Conservation (phyloP, 2,888 invertebrate species). For the Palloptera scutellata region DNA sequence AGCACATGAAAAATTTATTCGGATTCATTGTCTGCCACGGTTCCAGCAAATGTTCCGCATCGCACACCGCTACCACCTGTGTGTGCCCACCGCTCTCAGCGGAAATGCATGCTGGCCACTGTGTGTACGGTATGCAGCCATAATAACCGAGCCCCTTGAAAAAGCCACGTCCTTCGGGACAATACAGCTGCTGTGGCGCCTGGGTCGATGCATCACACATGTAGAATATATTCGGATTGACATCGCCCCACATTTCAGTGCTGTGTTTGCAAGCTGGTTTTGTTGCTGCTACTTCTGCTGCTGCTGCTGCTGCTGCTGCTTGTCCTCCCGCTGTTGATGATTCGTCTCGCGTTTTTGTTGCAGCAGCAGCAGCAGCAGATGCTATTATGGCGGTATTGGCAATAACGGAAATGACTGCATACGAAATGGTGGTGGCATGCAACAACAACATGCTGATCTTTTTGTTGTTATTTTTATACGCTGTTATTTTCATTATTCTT, state of each 20-base stretch:
- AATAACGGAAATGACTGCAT: constrained; percentile 25
- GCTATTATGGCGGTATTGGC: constrained; percentile 24
- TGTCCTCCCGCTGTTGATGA: constrained; percentile 21
- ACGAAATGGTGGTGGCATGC: too few relatives aligned
- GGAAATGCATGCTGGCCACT: constrained; percentile 54
- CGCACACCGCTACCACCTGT: constrained; percentile 34
- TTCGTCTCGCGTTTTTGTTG: background rate
- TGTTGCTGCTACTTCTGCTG: constrained; percentile 31
- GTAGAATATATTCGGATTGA: constrained; percentile 55
- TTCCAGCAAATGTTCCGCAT: constrained; percentile 44
- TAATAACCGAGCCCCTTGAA: constrained; percentile 51
- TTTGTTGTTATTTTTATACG: constrained; percentile 16
- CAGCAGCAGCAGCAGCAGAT: constrained; percentile 21
- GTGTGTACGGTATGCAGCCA: constrained; percentile 54
- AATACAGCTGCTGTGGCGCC: constrained; percentile 44
- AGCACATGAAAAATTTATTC: constrained; percentile 56
- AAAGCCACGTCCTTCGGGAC: constrained; percentile 53
- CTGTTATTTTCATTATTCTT: constrained; percentile 17
- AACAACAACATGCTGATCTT: constrained; percentile 3
- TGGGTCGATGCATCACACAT: constrained; percentile 50
- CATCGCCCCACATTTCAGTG: constrained; percentile 53
- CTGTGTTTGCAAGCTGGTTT: constrained; percentile 33
- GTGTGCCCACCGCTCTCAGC: background rate
- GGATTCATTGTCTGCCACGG: constrained; percentile 53
- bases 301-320: too few relatives aligned